phyloP scores from a whole-genome alignment of 2,888 invertebrate genomes.

The Coelinius sp. region DNA sequence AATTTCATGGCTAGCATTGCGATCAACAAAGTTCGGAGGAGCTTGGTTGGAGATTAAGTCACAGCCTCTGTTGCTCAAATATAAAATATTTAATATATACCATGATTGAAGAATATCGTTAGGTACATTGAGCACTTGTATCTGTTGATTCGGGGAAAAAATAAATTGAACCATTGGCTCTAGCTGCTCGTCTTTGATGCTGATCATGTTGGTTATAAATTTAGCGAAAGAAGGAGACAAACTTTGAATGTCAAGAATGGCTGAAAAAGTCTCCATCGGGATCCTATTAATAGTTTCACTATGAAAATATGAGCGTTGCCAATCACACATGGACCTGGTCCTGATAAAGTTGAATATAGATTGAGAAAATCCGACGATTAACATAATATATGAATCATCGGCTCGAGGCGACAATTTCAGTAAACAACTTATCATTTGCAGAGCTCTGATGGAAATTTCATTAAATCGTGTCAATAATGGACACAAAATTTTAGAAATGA shows the following conservation, averaged over 20 bases:
- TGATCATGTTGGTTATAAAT: not conserved
- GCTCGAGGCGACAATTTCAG: too few relatives aligned
- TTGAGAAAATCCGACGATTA: conserved; percentile 35
- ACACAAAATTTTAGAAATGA: conserved; percentile 41
- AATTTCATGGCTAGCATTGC: conserved; percentile 41
- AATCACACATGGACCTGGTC: conserved; percentile 42
- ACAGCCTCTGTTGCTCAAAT: not conserved
- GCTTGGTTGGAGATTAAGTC: not conserved
- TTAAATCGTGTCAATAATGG: conserved; percentile 49
- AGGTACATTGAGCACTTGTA: not conserved
- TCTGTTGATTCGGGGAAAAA: too few relatives aligned
- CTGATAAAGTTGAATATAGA: conserved; percentile 47
- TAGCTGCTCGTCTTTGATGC: not conserved
- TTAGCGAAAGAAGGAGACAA: not conserved
- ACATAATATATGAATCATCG: not conserved
- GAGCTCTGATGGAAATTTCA: not conserved
- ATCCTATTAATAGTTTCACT: too few relatives aligned
- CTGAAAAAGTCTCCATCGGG: conserved; percentile 10
- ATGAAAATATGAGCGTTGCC: conserved; percentile 43
- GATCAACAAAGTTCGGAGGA: not conserved
- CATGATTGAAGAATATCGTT: not conserved
- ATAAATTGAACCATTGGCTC: not conserved
- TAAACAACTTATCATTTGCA: not conserved
- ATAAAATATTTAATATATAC: not conserved
- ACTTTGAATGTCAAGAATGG: not conserved